Evolutionary conservation across 2,888 invertebrate species (phyloP), one percentile per base, ranked within the genome.

Genomic region (Pasiphila rectangulata): DNA sequence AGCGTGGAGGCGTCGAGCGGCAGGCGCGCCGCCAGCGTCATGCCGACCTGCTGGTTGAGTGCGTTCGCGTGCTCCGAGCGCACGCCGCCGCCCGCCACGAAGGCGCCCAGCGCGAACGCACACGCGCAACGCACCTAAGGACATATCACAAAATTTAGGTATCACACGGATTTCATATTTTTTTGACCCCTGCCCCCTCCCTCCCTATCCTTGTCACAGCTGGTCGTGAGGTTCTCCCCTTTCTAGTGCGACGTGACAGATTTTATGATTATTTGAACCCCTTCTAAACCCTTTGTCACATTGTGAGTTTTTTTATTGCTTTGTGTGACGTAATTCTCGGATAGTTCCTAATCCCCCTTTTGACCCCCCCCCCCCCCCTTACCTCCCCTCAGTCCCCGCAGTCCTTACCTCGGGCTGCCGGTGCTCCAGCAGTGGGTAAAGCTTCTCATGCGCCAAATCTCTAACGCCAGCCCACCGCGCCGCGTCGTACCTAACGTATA

Each of bases 361-460:
- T n/a, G n/a, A n/a, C n/a, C n/a, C n/a, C n/a, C n/a, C n/a, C n/a
- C n/a, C n/a, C n/a, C n/a, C n/a, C n/a, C n/a, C n/a, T n/a, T n/a
- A n/a, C n/a, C n/a, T n/a, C n/a, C n/a, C n/a, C n/a, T n/a, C n/a
- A n/a, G n/a, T n/a, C n/a, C n/a, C n/a, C n/a, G n/a, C n/a, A n/a
- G 0, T 7, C 7, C 34, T 4, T 44, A 73, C 98, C 91, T 98
- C 98, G 0, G 98, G 96, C 30, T 94, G 92, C 1, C 92, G 90
- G 84, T 98, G 97, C 50, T 90, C 90, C 39, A 98, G 86, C 56
- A 98, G 87, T 35, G 90, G 91, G 71, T 94, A 95, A 6, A 99
- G 90, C 80, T 98, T 98, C 78, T 98, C 98, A 79, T 98, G 98
- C n/a, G 98, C 98, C 62, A 94, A 93, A 78, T 98, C 98, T 6